Base-by-base conservation (phyloP, 2,113 vertebrate genomes). In the Nothobranchius furzeri region DNA sequence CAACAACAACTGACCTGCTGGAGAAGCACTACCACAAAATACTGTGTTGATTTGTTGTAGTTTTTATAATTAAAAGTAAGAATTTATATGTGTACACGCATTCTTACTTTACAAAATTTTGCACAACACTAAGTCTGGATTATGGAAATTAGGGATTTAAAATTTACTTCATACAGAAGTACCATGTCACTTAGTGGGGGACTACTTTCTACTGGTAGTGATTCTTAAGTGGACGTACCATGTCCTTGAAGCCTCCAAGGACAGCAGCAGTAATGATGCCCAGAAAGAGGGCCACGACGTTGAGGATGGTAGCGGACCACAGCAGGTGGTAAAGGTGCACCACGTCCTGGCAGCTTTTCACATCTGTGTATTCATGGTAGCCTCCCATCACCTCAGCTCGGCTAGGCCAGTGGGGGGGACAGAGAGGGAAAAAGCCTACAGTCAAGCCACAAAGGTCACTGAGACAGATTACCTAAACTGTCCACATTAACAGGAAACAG, bases 211-310 rank as follows among this genome's bases (percentile, higher is more conserved):
- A 30, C 30, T 30, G 30, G 37, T 40, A 40, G 9, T 9, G 9
- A 40, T 9, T 0, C 2, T 0, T 30, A 5, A 14, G 12, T 40
- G 40, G 60, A 73, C 93, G 79, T 88, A 98, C 98, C 97, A 99
- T 95, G 73, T 99, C 98, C 87, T 98, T 99, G 88, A 99, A 99
- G 75, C 96, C 95, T 69, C 96, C 97, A 12, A 99, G 95, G 82
- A 99, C 93, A 0, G 97, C 97, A 0, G 97, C 97, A n/a, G 98
- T 98, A 67, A 98, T 96, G 93, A 99, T 98, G 53, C 98, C 98
- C 25, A 99, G 91, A 80, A 99, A 98, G 0, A 99, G 91, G 7
- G 96, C 98, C 1, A 98, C 92, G 3, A 97, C 95, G 88, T 99
- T 99, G 80, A 99, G 94, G 84, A 98, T 95, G 10, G 97, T 99